Evolutionary conservation across 2,113 vertebrate species (phyloP).

Genomic region (Triplophysa rosa): DNA sequence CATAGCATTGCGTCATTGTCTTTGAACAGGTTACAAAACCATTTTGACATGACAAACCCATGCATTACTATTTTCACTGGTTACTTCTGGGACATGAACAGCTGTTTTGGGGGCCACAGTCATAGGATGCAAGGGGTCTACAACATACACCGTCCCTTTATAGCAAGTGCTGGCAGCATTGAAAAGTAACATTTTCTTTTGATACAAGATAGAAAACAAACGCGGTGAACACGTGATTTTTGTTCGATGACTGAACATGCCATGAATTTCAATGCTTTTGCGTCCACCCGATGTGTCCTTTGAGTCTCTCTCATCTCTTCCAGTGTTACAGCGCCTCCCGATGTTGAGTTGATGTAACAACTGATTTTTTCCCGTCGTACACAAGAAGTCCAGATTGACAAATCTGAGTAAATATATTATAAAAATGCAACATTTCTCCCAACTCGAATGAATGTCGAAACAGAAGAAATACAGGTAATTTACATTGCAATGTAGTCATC

Average conservation of each 20-base stretch:
- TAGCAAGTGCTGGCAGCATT: slow-evolving; percentile 50
- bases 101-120: slow-evolving; percentile 41
- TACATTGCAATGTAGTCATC: slow-evolving; percentile 37
- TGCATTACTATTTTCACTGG: slow-evolving; percentile 66
- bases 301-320: slow-evolving; percentile 52
- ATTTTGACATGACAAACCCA: slow-evolving; percentile 69
- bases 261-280: slow-evolving; percentile 43
- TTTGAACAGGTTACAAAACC: slow-evolving; percentile 67
- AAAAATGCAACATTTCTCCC: slow-evolving; percentile 50
- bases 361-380: slow-evolving; percentile 43
- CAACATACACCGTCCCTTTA: slow-evolving; percentile 39
- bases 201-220: slow-evolving; percentile 28
- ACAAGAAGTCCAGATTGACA: slow-evolving; percentile 48
- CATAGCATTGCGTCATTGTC: slow-evolving; percentile 68
- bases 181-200: slow-evolving; percentile 35
- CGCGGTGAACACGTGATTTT: slow-evolving; percentile 23
- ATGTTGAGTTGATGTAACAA: slow-evolving; percentile 61
- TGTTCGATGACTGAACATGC: slow-evolving; percentile 49
- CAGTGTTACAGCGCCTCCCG: slow-evolving; percentile 72
- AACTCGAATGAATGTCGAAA: slow-evolving; percentile 42
- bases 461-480: slow-evolving; percentile 38
- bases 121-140: slow-evolving; percentile 46
- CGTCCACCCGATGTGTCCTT: slow-evolving; percentile 35
- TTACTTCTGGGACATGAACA: slow-evolving; percentile 67
- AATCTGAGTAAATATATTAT: slow-evolving; percentile 36